Evolutionary conservation across 2,888 invertebrate genomes (phyloP).

Genomic region (Parnassius smintheus): DNA sequence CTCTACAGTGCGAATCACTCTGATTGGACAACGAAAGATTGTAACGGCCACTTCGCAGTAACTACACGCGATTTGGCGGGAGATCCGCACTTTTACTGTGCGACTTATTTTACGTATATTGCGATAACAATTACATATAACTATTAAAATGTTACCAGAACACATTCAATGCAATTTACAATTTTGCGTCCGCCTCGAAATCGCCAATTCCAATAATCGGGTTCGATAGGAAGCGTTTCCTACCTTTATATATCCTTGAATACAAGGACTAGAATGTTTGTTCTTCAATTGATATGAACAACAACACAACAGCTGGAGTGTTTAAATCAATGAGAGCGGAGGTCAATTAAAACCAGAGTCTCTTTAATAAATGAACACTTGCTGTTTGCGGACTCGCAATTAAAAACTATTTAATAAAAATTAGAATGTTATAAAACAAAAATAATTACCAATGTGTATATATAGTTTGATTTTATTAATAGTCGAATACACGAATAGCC

Average conservation of each 20-base stretch:
- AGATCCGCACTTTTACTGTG: conserved; percentile 51
- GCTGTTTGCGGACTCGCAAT: neutral
- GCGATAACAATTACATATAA: conserved; percentile 33
- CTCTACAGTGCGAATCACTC: conserved; percentile 62
- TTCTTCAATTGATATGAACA: conserved; percentile 1
- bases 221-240: neutral
- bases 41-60: conserved; percentile 38
- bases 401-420: neutral
- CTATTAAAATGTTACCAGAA: neutral
- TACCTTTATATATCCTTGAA: conserved; percentile 17
- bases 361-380: conserved; percentile 2
- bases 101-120: conserved; percentile 34
- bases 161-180: conserved; percentile 9
- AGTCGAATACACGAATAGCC: conserved; percentile 65
- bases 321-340: conserved; percentile 9
- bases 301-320: too few species aligned
- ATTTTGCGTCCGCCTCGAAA: neutral
- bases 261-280: conserved; percentile 2
- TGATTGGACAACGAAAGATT: conserved; percentile 65
- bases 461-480: conserved; percentile 58
- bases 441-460: conserved; percentile 29
- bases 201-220: neutral
- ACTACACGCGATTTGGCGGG: conserved; percentile 56
- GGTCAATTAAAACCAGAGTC: conserved; percentile 20
- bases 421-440: neutral